Evolutionary conservation across 2,888 invertebrate species (phyloP).

Genomic region (Rhamnusium bicolor): DNA sequence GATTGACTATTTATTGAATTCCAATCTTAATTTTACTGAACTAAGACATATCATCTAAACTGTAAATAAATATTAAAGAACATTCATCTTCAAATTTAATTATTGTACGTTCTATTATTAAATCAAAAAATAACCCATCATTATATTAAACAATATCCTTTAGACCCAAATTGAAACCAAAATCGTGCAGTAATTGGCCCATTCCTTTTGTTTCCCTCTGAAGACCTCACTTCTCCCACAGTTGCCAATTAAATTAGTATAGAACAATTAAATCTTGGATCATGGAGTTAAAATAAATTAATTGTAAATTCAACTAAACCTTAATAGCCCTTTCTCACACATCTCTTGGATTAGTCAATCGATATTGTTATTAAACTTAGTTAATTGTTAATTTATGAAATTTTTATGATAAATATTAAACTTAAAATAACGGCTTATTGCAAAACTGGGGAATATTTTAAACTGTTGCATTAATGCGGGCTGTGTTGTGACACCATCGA

Average conservation of each 20-base stretch:
- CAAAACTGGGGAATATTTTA: too few species aligned
- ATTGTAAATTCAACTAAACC: not conserved
- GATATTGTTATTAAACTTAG: not conserved
- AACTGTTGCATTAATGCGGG: not conserved
- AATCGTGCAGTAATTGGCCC: not conserved
- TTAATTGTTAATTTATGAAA: not conserved
- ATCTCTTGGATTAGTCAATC: not conserved
- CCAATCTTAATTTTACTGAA: too few species aligned
- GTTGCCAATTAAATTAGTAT: not conserved
- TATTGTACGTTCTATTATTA: too few species aligned
- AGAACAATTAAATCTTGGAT: not conserved
- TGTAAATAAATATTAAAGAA: too few species aligned
- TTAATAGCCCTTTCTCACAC: not conserved
- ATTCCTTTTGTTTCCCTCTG: not conserved
- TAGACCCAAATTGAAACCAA: not conserved
- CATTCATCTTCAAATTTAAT: too few species aligned
- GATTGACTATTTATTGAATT: too few species aligned
- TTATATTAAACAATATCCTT: not conserved
- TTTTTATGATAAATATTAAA: not conserved
- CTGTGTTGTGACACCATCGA: not conserved
- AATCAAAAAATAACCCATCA: too few species aligned
- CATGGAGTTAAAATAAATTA: not conserved
- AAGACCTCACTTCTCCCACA: not conserved
- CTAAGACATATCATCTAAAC: too few species aligned
- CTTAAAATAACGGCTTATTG: too few species aligned